Conservation (phyloP, 2,113 vertebrate species). For the Gymnorhina tibicen region DNA sequence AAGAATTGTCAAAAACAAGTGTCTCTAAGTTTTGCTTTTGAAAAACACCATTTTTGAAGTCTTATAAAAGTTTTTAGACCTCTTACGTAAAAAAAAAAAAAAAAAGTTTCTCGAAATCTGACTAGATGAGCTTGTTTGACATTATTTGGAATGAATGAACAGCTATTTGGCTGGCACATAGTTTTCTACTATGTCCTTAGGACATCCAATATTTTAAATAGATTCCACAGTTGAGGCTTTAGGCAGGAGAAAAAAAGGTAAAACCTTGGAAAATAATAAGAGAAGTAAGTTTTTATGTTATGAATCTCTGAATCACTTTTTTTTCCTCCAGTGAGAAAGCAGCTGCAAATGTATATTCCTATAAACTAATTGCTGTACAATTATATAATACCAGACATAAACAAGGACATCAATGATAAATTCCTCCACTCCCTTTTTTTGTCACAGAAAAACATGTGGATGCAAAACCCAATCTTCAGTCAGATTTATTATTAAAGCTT, state of each 20-base stretch:
- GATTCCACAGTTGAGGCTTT: neutral
- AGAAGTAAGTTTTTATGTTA: neutral
- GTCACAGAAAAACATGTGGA: neutral
- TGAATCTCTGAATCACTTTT: neutral
- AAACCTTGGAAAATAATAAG: neutral
- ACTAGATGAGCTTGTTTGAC: neutral
- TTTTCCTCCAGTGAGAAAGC: neutral
- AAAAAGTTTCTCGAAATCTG: neutral
- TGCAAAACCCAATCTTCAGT: neutral
- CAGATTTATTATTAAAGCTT: neutral
- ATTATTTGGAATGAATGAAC: neutral
- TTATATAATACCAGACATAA: neutral
- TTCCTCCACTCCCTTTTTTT: neutral
- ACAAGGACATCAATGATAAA: neutral
- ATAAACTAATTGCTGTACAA: neutral
- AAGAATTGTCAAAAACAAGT: neutral
- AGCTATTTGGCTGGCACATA: neutral
- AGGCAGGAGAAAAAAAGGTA: neutral
- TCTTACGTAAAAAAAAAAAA: neutral
- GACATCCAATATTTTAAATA: neutral
- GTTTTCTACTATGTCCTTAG: neutral
- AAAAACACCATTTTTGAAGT: neutral
- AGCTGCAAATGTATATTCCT: neutral
- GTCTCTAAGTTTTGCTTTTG: neutral
- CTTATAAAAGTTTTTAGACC: neutral